These are phyloP conservation scores for Lordiphosa fenestrarum DNA, from an alignment of 2,888 invertebrate species.

Conservation along the genomic window DNA sequence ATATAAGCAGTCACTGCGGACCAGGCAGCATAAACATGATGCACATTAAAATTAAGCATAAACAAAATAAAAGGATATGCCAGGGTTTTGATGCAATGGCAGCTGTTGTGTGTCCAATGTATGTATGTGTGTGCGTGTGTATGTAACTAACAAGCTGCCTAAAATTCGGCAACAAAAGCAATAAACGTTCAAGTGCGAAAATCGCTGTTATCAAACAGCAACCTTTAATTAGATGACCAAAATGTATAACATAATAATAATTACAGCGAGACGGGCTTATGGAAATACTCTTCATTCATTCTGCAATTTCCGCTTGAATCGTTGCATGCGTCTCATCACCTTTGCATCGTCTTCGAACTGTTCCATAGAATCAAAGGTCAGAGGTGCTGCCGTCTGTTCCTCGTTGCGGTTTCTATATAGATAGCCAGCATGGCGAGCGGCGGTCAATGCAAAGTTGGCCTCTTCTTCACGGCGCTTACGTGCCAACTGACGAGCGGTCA, in stretches of 20 bases:
- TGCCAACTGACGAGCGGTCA: neutral
- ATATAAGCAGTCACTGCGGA: too few species aligned
- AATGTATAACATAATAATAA: too few species aligned
- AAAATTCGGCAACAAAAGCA: neutral
- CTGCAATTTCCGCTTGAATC: slow-evolving; percentile 2
- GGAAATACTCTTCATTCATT: neutral
- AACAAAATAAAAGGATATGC: neutral
- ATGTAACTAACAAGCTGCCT: slow-evolving; percentile 25
- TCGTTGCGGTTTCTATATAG: slow-evolving; percentile 1
- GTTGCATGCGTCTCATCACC: slow-evolving; percentile 15
- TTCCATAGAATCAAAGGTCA: neutral
- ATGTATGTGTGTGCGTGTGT: neutral
- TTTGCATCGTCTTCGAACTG: neutral
- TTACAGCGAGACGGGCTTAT: too few species aligned
- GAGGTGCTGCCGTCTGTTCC: neutral
- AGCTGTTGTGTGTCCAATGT: slow-evolving; percentile 8
- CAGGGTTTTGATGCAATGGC: slow-evolving; percentile 1
- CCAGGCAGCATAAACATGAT: too few species aligned
- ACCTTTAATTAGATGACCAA: too few species aligned
- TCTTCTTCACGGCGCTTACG: neutral
- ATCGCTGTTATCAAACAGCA: too few species aligned
- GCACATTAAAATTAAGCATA: too few species aligned
- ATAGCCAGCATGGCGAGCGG: slow-evolving; percentile 4
- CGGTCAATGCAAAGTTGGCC: neutral
- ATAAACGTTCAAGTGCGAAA: too few species aligned